phyloP scores from a whole-genome alignment of 2,797 vertebrate species.

The Gallinago stenura region DNA sequence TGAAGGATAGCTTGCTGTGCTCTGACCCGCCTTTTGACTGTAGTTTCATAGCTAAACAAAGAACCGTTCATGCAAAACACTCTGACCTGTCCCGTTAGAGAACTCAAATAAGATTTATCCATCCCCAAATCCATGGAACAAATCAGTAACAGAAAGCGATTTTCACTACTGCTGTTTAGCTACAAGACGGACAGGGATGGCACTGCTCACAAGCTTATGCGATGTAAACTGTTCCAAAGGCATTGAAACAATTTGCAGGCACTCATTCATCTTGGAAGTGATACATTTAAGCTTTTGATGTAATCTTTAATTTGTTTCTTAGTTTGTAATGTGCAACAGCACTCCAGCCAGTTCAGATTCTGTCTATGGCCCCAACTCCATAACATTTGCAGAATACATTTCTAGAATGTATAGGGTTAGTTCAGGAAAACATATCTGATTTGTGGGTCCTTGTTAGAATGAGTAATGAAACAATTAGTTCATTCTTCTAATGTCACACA shows the following conservation, averaged over 20 bases:
- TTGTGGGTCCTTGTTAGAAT: background rate
- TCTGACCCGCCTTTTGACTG: conserved; percentile 10
- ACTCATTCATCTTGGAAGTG: background rate
- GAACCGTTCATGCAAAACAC: background rate
- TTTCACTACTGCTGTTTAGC: background rate
- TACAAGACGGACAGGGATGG: background rate
- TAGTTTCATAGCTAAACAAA: background rate
- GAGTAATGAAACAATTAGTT: background rate
- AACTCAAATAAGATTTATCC: background rate
- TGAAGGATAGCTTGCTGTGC: background rate
- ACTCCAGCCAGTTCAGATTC: background rate
- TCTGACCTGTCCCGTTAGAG: background rate
- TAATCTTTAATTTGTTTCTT: background rate
- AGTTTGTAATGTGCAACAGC: background rate
- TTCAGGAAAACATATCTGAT: background rate
- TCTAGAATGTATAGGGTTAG: background rate
- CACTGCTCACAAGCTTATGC: background rate
- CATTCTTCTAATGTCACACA: background rate
- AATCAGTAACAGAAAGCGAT: background rate
- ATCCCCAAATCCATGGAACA: background rate
- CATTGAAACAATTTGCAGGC: background rate
- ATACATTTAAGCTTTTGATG: background rate
- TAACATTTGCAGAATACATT: background rate
- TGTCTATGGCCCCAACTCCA: background rate
- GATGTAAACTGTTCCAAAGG: background rate